Evolutionary conservation across 2,113 vertebrate genomes (phyloP), one percentile per base, ranked within the genome.

Genomic region (Redunca redunca): DNA sequence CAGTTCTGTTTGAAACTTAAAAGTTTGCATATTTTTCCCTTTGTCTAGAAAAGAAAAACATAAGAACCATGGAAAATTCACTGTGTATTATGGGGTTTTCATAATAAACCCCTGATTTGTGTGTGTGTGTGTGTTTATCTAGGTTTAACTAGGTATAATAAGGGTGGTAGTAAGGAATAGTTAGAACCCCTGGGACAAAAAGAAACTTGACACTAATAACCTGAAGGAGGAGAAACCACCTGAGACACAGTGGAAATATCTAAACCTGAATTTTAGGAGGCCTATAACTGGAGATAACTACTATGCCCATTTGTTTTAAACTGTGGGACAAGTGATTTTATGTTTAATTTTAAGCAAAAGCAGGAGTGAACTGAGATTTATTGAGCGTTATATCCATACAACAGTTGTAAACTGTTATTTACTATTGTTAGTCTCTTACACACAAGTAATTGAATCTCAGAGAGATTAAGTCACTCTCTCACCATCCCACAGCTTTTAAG

Each of bases 141-240:
- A 80, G 86, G 53, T 23, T 95, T 97, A 95, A 95, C 81, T 77
- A 96, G 55, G 87, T 91, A 85, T 90, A 97, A 94, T 93, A 93
- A 95, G 60, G 46, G 71, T 88, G 46, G 23, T 91, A 58, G 81
- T 85, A 60, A 90, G 81, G 25, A 64, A 62, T 93, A 78, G 91
- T 97, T 88, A 97, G 83, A 95, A 83, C 96, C 81, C 95, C 62
- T 92, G 98, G 96, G 98, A 98, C 57, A 71, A 93, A 80, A 91
- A 95, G 97, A 97, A 97, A 98, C 95, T 92, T 96, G 94, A 98
- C 58, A 97, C 98, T 98, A 98, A 98, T 97, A 96, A 90, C 93
- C 90, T 21, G 40, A 97, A 78, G 78, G 40, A 96, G 57, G 67
- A 83, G 90, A 96, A 97, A 52, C 43, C 96, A 98, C 96, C 97